Base-by-base conservation (phyloP, 2,113 vertebrate species). In the Hippocampus guttulatus region DNA sequence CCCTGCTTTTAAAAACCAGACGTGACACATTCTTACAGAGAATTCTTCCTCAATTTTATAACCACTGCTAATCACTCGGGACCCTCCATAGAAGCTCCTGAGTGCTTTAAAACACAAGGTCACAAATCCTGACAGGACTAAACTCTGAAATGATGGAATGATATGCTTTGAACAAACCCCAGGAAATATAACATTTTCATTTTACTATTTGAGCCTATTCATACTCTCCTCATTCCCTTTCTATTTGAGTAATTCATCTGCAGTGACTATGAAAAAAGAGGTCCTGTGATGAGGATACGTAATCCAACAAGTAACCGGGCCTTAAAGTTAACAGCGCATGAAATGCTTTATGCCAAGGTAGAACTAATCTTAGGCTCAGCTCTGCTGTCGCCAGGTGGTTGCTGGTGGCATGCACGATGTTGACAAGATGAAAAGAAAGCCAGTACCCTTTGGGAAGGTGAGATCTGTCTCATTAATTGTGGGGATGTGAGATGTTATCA, bases 231-330 rank as follows among this genome's bases (percentile, higher is more conserved):
- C 30, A 68, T 73, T 70, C 41, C 61, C 12, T 79, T 75, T 80
- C 65, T 78, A 71, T 74, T 69, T 77, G 47, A 82, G 77, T 76
- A 75, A 58, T 80, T 86, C 55, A 65, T 74, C 75, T 7, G 21
- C 40, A 5, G 43, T 8, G 15, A 69, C 38, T 18, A 41, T 60
- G 67, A 52, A 74, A 68, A 80, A 70, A 51, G 54, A 0, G 12
- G 57, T 73, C 73, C 64, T 74, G 47, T 84, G 74, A 85, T 81
- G 77, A 76, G 72, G 86, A 89, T 84, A 81, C 87, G 81, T 86
- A 87, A 87, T 82, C 78, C 74, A 63, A 65, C 70, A 81, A 77
- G 80, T 75, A 85, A 83, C 86, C 45, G 71, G 67, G 41, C 51
- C 23, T 84, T 38, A 62, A 18, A 45, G n/a, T 65, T 45, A 47